Conservation (phyloP, 2,113 vertebrate species). For the Cyanoderma ruficeps region DNA sequence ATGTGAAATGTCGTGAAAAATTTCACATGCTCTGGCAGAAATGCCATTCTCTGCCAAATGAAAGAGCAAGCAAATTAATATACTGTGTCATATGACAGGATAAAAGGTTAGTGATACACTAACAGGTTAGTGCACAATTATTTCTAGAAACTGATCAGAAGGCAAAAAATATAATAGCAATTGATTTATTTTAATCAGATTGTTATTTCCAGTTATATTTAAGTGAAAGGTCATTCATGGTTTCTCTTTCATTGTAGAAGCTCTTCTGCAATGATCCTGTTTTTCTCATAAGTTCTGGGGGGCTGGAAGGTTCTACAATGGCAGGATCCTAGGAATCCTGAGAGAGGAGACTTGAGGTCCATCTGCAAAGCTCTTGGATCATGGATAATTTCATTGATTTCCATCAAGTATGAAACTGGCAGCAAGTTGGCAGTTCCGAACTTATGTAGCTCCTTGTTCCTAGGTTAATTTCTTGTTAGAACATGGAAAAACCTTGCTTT, state of each 20-base stretch:
- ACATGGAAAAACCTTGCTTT: neutral
- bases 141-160: neutral
- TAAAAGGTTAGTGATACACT: neutral
- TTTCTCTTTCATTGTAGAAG: neutral
- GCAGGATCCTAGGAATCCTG: neutral
- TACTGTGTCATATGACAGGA: neutral
- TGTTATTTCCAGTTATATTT: neutral
- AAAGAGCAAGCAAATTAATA: neutral
- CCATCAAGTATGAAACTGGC: neutral
- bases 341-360: neutral
- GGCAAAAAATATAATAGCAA: neutral
- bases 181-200: neutral
- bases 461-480: neutral
- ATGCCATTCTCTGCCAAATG: neutral
- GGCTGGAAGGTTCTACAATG: neutral
- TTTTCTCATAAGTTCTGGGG: neutral
- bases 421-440: neutral
- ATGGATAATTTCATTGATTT: neutral
- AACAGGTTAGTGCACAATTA: neutral
- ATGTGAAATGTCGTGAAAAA: neutral
- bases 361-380: neutral
- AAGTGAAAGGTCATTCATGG: neutral
- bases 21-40: neutral
- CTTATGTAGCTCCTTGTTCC: neutral
- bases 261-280: neutral